These are phyloP conservation scores for Campoletis sonorensis DNA, from an alignment of 1,140 invertebrate species.

Conservation along the genomic window DNA sequence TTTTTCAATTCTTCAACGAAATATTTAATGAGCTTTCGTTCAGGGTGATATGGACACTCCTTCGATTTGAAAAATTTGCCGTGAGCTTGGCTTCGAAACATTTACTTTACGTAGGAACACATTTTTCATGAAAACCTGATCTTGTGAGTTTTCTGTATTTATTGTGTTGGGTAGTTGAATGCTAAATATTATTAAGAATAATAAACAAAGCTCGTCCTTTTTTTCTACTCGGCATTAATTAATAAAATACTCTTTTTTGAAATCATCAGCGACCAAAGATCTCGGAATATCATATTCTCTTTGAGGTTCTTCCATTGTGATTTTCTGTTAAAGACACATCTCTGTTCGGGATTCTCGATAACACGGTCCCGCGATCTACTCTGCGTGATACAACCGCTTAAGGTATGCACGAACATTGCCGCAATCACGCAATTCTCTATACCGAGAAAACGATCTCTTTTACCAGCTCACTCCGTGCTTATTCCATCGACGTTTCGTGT, in stretches of 20 bases:
- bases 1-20: neutral
- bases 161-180: neutral
- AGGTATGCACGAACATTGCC: slow-evolving; percentile 54
- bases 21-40: neutral
- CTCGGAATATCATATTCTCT: slow-evolving; percentile 4
- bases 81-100: too few species aligned
- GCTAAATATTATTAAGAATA: neutral
- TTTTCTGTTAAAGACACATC: slow-evolving; percentile 21
- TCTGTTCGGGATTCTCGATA: slow-evolving; percentile 29
- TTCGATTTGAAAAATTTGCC: neutral
- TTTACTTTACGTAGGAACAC: too few species aligned
- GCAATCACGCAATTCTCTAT: slow-evolving; percentile 57
- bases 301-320: slow-evolving; percentile 3
- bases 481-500: slow-evolving; percentile 42
- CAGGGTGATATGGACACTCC: too few species aligned
- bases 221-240: neutral
- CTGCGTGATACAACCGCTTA: slow-evolving; percentile 52
- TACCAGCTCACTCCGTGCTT: neutral
- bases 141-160: neutral
- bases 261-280: neutral
- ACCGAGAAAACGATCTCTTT: slow-evolving; percentile 29
- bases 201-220: neutral
- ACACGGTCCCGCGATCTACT: slow-evolving; percentile 17
- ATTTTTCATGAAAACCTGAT: too few species aligned
- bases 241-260: neutral